phyloP scores from a whole-genome alignment of 2,888 invertebrate species.

The Agelastica alni region DNA sequence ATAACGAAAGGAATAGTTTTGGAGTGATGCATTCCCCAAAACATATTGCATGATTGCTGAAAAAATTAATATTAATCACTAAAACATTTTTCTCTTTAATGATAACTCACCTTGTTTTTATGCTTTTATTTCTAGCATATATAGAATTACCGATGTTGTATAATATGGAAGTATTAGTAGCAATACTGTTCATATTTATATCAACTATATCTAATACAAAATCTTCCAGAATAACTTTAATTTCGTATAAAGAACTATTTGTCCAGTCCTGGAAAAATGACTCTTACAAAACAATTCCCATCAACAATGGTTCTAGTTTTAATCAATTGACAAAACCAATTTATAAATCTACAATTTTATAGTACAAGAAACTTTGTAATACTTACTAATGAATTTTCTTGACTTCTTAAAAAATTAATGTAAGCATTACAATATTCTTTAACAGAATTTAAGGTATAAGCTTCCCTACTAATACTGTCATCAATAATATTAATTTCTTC shows the following conservation, averaged over 20 bases:
- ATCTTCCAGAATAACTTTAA: constrained; percentile 25
- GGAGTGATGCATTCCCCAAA: constrained; percentile 30
- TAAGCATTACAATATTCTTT: constrained; percentile 27
- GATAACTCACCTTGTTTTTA: constrained; percentile 28
- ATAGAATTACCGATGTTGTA: constrained; percentile 27
- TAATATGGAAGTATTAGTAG: constrained; percentile 30
- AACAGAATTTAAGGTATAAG: constrained; percentile 28
- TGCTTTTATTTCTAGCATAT: constrained; percentile 33
- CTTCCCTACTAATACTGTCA: constrained; percentile 20
- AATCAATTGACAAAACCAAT: no score
- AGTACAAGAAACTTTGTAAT: no score
- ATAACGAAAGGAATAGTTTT: constrained; percentile 19
- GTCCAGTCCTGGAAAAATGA: constrained; percentile 21
- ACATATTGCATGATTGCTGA: constrained; percentile 25
- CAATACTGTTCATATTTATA: constrained; percentile 29
- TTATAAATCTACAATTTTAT: no score
- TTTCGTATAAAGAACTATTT: constrained; percentile 12
- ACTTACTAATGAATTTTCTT: constrained; percentile 18
- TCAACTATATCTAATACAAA: constrained; percentile 28
- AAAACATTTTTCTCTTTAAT: no score
- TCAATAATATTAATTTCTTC: constrained; percentile 29
- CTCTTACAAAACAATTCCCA: no score
- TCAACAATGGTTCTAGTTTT: no score
- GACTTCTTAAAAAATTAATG: constrained; percentile 16
- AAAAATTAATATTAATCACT: constrained; percentile 6